Conservation (phyloP, 2,113 vertebrate genomes). For the Felis catus region DNA sequence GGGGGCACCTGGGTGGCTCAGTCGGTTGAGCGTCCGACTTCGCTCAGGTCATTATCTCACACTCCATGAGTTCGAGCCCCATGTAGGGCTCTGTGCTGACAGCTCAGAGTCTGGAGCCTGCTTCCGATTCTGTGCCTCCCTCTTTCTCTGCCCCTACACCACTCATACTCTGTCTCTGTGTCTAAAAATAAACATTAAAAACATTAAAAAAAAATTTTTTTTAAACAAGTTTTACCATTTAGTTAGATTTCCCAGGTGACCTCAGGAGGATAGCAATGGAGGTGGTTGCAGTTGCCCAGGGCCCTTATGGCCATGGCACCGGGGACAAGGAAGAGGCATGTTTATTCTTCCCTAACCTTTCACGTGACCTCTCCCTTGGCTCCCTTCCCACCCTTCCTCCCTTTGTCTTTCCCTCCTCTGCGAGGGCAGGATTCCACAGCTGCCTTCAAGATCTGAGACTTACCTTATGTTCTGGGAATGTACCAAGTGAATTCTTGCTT, state of each 20-base stretch:
- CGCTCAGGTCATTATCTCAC: no score
- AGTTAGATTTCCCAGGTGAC: not conserved
- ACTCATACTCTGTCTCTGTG: no score
- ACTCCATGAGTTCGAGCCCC: no score
- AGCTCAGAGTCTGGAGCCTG: no score
- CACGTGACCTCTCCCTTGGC: not conserved
- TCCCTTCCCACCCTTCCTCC: not conserved
- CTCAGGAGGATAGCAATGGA: not conserved
- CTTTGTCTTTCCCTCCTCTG: not conserved
- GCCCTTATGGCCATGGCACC: not conserved
- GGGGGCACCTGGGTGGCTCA: no score
- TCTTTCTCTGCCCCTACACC: no score
- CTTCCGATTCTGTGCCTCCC: no score
- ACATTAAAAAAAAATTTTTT: not conserved
- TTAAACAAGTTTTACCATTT: not conserved
- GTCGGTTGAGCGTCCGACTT: no score
- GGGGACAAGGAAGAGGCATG: not conserved
- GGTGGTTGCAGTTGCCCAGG: not conserved
- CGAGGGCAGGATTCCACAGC: not conserved
- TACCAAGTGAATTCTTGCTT: conserved; percentile 35
- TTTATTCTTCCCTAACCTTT: conserved; percentile 12
- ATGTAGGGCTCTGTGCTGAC: no score
- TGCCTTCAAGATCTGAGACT: conserved; percentile 14
- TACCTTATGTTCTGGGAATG: conserved; percentile 31
- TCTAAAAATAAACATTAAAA: no score